Percentiles rank a stretch among this genome's conserved stretches.
Evolutionary conservation across 2,113 vertebrate species (phyloP).

Genomic region (Capreolus pygargus): DNA sequence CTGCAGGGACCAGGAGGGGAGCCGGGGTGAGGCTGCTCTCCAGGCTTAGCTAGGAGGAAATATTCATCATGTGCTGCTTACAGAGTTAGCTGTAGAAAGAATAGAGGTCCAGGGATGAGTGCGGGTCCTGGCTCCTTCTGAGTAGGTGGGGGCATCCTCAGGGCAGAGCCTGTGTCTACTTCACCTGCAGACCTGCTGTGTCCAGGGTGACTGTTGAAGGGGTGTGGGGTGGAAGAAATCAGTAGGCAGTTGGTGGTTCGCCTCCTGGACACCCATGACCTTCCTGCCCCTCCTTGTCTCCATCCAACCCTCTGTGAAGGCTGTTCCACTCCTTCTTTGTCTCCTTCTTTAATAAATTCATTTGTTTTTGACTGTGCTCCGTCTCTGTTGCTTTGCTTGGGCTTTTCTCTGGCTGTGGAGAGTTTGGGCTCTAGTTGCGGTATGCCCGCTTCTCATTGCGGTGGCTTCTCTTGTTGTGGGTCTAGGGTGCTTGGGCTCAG

Average conservation of each 20-base stretch:
- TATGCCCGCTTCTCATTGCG: neutral
- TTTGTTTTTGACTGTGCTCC: neutral
- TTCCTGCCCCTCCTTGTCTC: neutral
- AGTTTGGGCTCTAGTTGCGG: neutral
- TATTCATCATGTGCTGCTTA: neutral
- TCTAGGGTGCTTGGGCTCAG: neutral
- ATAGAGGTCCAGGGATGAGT: neutral
- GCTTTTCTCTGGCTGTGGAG: neutral
- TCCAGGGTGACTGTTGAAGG: neutral
- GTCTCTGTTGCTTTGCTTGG: neutral
- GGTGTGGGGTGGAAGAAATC: neutral
- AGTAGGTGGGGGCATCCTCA: neutral
- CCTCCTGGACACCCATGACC: neutral
- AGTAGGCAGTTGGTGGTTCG: neutral
- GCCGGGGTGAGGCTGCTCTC: neutral
- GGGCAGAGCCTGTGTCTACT: neutral
- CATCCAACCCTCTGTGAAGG: rapidly evolving
- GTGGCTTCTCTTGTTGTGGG: neutral
- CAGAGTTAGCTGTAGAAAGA: neutral
- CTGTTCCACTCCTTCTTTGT: neutral
- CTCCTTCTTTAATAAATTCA: neutral
- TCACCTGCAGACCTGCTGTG: neutral
- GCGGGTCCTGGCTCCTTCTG: neutral
- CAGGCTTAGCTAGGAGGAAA: neutral
- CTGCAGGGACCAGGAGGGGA: neutral